phyloP scores from a whole-genome alignment of 2,888 invertebrate genomes.

The Harmothoe impar region DNA sequence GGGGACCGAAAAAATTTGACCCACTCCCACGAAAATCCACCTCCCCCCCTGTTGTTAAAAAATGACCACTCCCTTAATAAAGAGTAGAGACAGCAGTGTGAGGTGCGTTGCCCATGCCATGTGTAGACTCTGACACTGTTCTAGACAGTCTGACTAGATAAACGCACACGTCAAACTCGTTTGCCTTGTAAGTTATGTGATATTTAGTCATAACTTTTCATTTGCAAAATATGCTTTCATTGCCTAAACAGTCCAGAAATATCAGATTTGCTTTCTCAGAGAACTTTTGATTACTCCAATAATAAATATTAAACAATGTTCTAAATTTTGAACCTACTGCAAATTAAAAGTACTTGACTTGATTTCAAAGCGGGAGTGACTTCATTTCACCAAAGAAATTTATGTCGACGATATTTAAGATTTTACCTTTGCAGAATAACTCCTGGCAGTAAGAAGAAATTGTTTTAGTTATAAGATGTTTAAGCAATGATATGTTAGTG shows the following conservation, averaged over 20 bases:
- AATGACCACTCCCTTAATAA: no score
- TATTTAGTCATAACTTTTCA: constrained; percentile 48
- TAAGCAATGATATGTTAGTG: constrained; percentile 45
- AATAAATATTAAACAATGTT: constrained; percentile 3
- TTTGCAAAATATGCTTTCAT: constrained; percentile 33
- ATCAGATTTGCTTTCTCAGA: background rate
- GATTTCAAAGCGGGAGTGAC: background rate
- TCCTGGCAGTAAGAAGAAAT: background rate
- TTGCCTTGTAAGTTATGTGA: constrained; percentile 51
- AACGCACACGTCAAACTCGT: constrained; percentile 51
- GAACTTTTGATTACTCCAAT: background rate
- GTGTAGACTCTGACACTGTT: constrained; percentile 52
- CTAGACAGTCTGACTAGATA: constrained; percentile 40
- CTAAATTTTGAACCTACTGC: background rate
- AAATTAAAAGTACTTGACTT: constrained; percentile 45
- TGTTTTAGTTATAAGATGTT: constrained; percentile 41
- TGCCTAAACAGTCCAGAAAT: constrained; percentile 32
- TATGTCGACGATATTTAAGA: background rate
- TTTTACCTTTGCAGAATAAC: background rate
- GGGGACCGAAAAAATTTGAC: no score
- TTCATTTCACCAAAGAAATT: background rate
- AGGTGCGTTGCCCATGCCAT: constrained; percentile 57
- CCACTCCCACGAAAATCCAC: no score
- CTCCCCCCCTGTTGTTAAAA: no score
- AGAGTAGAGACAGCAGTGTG: constrained; percentile 47